These are phyloP conservation scores for Parauchenoglanis punctatus DNA, from an alignment of 2,797 vertebrate species.

Conservation along the genomic window DNA sequence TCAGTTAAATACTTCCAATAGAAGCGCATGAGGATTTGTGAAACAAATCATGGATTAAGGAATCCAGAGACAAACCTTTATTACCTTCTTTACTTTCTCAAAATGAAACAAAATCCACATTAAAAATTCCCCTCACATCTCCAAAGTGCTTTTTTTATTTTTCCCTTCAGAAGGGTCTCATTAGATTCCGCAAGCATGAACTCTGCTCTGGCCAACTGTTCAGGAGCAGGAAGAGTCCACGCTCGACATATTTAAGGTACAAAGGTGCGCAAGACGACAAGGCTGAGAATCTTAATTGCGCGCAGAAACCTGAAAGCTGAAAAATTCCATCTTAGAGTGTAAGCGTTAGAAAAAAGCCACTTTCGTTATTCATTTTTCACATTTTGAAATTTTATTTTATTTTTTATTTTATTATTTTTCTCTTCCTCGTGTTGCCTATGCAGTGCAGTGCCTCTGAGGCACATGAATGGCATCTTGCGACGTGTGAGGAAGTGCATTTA, in stretches of 20 bases:
- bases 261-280: conserved; percentile 28
- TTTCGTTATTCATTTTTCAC: background rate
- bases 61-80: background rate
- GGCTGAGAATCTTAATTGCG: conserved; percentile 19
- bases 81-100: background rate
- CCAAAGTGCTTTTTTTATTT: background rate
- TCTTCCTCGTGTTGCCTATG: conserved; percentile 15
- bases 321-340: background rate
- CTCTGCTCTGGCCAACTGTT: conserved; percentile 24
- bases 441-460: background rate
- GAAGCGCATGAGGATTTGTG: too few species aligned
- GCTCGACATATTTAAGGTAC: conserved; percentile 35
- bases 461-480: conserved; percentile 21
- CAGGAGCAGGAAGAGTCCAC: conserved; percentile 21
- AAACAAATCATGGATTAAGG: too few species aligned
- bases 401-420: background rate
- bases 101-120: background rate
- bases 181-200: conserved; percentile 28
- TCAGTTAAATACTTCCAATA: too few species aligned
- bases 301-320: too few species aligned
- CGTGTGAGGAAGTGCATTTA: conserved; percentile 49
- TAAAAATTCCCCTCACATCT: background rate
- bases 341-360: background rate
- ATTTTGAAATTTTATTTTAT: background rate
- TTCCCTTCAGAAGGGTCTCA: conserved; percentile 24